Evolutionary conservation across 2,888 invertebrate species (phyloP).

Genomic region (Ennomos fuscantarius): DNA sequence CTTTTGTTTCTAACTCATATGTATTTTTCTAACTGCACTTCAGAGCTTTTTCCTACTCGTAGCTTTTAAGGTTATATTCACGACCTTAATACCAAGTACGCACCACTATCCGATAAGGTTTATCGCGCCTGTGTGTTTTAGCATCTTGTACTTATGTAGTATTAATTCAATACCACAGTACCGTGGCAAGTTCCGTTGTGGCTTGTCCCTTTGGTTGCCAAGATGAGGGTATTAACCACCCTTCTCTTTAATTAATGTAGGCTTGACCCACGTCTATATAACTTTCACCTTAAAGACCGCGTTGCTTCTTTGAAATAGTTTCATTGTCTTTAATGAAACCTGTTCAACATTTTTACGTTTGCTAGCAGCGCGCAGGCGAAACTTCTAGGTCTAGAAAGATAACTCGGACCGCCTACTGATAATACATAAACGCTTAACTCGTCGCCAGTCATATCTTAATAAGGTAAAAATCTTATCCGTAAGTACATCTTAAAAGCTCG

Average conservation of each 20-base stretch:
- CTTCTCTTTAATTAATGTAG: conserved; percentile 69
- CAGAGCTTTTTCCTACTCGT: no score
- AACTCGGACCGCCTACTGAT: no score
- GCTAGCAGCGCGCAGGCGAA: neutral
- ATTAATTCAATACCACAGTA: conserved; percentile 30
- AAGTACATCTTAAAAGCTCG: neutral
- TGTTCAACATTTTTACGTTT: conserved; percentile 6
- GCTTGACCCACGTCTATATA: conserved; percentile 61
- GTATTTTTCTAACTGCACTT: no score
- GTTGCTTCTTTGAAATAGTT: conserved; percentile 24
- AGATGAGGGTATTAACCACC: conserved; percentile 44
- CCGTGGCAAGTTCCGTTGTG: conserved; percentile 34
- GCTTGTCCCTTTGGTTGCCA: conserved; percentile 33
- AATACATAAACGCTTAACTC: no score
- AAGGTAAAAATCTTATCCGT: neutral
- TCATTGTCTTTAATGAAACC: conserved; percentile 6
- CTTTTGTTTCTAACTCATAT: no score
- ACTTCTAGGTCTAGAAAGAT: neutral
- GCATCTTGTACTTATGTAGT: neutral
- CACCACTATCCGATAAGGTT: conserved; percentile 8
- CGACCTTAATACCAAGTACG: conserved; percentile 3
- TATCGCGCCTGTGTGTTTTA: neutral
- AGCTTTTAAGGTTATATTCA: no score
- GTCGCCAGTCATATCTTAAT: no score
- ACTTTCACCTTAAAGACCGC: conserved; percentile 48